These are phyloP conservation scores for Diorhabda carinulata DNA, from an alignment of 1,140 invertebrate genomes.

Conservation along the genomic window DNA sequence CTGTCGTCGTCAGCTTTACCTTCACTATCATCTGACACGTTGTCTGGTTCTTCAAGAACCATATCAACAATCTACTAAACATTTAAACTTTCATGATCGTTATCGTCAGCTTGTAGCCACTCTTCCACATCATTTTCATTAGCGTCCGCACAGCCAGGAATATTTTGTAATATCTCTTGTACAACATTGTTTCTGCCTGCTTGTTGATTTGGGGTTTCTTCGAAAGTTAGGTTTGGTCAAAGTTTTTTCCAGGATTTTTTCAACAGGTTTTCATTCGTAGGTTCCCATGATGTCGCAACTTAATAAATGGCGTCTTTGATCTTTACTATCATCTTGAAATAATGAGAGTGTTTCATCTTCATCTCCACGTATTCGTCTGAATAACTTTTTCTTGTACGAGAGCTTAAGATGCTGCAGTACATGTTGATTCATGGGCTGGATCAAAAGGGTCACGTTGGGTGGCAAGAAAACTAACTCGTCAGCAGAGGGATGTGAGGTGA, in stretches of 20 bases:
- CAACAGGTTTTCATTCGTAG: neutral
- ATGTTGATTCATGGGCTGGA: slow-evolving; percentile 46
- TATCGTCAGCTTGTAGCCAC: neutral
- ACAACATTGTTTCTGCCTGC: neutral
- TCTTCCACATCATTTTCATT: slow-evolving; percentile 6
- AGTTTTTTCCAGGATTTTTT: slow-evolving; percentile 5
- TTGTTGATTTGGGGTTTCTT: slow-evolving; percentile 1
- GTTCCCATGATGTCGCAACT: neutral
- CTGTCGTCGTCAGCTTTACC: neutral
- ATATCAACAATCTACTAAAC: neutral
- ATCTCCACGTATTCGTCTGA: slow-evolving; percentile 10
- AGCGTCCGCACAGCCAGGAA: slow-evolving; percentile 4
- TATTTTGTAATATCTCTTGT: neutral
- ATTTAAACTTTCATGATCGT: too few species aligned
- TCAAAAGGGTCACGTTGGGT: slow-evolving; percentile 45
- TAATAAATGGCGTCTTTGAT: neutral
- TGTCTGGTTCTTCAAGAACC: neutral
- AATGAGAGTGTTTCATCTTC: neutral
- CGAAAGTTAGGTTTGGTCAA: slow-evolving; percentile 4
- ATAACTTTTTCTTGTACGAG: slow-evolving; percentile 27
- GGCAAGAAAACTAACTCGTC: slow-evolving; percentile 39
- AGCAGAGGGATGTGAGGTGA: neutral
- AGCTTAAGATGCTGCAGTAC: slow-evolving; percentile 31
- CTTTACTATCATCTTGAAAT: neutral
- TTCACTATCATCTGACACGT: neutral